phyloP scores from a whole-genome alignment of 1,140 invertebrate genomes.

The Tetramorium simillimum region DNA sequence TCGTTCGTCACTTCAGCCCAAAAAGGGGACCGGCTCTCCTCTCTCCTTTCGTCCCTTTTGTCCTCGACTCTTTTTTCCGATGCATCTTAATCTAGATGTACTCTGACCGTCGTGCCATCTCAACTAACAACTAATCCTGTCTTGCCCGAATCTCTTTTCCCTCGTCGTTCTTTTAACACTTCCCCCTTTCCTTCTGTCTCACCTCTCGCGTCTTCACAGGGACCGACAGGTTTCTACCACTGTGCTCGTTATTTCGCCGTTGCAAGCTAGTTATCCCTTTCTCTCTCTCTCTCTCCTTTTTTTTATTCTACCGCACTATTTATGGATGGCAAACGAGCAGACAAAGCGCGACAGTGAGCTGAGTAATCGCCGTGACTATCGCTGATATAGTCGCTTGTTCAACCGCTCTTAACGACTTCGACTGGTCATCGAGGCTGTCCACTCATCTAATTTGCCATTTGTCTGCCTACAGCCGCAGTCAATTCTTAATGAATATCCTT shows the following conservation, averaged over 20 bases:
- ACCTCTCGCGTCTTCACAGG: constrained; percentile 48
- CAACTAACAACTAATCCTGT: constrained; percentile 76
- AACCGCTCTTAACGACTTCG: constrained; percentile 31
- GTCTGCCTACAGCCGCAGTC: background rate
- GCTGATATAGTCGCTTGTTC: constrained; percentile 68
- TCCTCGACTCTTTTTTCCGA: constrained; percentile 61
- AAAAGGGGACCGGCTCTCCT: constrained; percentile 52
- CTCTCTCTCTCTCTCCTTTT: constrained; percentile 3
- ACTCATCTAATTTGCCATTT: constrained; percentile 43
- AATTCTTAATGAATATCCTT: constrained; percentile 33
- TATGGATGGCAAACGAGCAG: constrained; percentile 72
- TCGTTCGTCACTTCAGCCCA: constrained; percentile 74
- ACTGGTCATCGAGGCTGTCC: constrained; percentile 5
- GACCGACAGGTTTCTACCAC: constrained; percentile 74
- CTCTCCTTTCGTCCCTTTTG: constrained; percentile 50
- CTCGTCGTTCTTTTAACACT: background rate
- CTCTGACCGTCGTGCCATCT: constrained; percentile 54
- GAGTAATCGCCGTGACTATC: constrained; percentile 72
- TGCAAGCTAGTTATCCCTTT: background rate
- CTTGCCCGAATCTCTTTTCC: constrained; percentile 35
- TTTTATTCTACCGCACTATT: constrained; percentile 70
- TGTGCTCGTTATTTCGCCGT: constrained; percentile 69
- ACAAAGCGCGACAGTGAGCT: constrained; percentile 65
- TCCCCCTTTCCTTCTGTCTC: constrained; percentile 36
- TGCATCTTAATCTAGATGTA: constrained; percentile 82